Evolutionary conservation across 2,113 vertebrate genomes (phyloP).

Genomic region (Pristiophorus japonicus): DNA sequence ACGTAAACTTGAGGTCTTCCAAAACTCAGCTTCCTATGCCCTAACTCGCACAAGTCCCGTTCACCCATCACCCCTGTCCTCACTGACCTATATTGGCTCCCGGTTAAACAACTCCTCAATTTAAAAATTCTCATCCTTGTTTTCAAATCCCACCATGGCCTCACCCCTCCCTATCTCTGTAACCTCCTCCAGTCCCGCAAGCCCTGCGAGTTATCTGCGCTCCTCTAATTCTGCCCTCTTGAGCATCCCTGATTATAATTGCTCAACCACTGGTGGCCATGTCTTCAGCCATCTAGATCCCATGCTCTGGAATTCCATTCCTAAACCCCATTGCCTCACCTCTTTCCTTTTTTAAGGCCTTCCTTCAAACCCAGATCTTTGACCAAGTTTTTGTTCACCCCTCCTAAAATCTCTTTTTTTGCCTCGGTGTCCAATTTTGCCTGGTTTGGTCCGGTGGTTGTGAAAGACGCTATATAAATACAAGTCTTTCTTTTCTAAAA

Average conservation of each 20-base stretch:
- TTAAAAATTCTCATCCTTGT: not conserved
- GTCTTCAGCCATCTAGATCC: not conserved
- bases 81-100: too few relatives aligned
- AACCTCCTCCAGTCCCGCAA: not conserved
- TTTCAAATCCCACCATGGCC: not conserved
- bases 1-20: too few relatives aligned
- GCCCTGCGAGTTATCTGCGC: not conserved
- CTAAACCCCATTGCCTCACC: not conserved
- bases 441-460: too few relatives aligned
- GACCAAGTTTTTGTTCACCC: not conserved
- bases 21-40: too few relatives aligned
- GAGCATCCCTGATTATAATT: too few relatives aligned
- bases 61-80: too few relatives aligned
- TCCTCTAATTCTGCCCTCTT: not conserved
- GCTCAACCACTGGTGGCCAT: not conserved
- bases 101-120: too few relatives aligned
- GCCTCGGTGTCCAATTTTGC: not conserved
- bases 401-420: not conserved
- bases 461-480: not conserved
- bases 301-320: not conserved
- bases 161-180: not conserved
- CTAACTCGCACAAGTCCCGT: too few relatives aligned
- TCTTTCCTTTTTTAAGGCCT: not conserved
- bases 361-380: not conserved
- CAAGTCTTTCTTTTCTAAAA: not conserved